Evolutionary conservation across 2,797 vertebrate genomes (phyloP).

Genomic region (Esox lucius): DNA sequence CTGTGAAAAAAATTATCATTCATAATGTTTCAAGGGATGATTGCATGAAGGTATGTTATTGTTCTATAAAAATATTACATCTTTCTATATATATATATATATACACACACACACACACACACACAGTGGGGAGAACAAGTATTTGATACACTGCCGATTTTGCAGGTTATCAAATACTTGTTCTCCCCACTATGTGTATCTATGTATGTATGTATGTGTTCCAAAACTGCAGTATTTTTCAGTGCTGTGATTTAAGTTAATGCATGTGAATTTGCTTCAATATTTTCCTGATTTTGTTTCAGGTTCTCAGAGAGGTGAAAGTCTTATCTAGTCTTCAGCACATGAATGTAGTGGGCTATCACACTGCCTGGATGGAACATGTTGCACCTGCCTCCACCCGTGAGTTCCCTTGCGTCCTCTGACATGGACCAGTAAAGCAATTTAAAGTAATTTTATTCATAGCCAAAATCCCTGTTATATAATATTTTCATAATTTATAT

Average conservation of each 20-base stretch:
- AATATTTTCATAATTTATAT: background rate
- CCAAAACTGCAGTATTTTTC: background rate
- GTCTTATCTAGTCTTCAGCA: conserved; percentile 93
- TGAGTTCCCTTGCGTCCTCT: conserved; percentile 39
- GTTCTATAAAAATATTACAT: background rate
- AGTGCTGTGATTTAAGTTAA: background rate
- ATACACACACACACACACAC: too few relatives aligned
- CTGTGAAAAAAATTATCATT: conserved; percentile 97
- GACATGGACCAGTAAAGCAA: background rate
- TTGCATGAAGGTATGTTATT: conserved; percentile 92
- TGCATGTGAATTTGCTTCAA: too few relatives aligned
- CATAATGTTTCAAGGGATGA: conserved; percentile 88
- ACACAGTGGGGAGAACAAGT: too few relatives aligned
- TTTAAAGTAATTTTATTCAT: background rate
- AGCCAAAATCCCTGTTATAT: background rate
- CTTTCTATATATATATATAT: too few relatives aligned
- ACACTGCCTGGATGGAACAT: conserved; percentile 98
- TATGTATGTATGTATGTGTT: too few relatives aligned
- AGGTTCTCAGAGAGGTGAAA: conserved; percentile 97
- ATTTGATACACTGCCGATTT: too few relatives aligned
- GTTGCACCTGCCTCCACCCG: conserved; percentile 74
- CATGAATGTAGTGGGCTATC: conserved; percentile 90
- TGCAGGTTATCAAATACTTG: too few relatives aligned
- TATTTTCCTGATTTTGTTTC: conserved; percentile 10
- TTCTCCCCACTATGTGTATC: too few relatives aligned